Evolutionary conservation across 2,888 invertebrate species (phyloP).

Genomic region (Nudaria mundana): DNA sequence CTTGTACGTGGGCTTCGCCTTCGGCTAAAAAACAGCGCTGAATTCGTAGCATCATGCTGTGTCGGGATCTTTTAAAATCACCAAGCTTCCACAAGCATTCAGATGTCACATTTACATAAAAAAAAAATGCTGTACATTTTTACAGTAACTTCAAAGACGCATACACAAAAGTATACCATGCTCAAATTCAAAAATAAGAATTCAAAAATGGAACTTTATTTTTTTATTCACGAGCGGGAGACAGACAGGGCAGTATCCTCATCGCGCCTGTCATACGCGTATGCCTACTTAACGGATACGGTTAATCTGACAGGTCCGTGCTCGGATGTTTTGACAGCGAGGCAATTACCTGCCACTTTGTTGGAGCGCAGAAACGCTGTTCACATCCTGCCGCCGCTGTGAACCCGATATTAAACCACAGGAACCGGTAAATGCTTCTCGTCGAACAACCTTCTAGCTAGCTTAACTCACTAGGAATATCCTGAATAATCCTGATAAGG

Average conservation of each 20-base stretch:
- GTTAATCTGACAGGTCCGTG: constrained; percentile 62
- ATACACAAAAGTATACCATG: constrained; percentile 1
- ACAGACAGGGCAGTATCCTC: constrained; percentile 16
- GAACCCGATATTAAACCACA: constrained; percentile 6
- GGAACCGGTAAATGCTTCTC: constrained; percentile 6
- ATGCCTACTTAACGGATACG: constrained; percentile 66
- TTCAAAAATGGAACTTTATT: constrained; percentile 30
- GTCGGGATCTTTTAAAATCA: no score
- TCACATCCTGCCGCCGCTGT: constrained; percentile 56
- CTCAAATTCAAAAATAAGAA: constrained; percentile 9
- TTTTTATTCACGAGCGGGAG: constrained; percentile 34
- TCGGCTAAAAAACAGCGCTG: no score
- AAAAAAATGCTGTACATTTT: not conserved
- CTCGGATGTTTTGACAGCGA: constrained; percentile 75
- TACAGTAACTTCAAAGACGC: not conserved
- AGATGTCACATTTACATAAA: not conserved
- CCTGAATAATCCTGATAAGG: no score
- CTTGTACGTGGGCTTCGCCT: no score
- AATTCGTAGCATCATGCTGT: no score
- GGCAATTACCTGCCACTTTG: constrained; percentile 73
- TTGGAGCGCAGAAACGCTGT: constrained; percentile 47
- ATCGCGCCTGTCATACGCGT: constrained; percentile 38
- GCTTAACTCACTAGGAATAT: not conserved
- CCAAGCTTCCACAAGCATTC: not conserved
- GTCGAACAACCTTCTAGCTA: not conserved